Conservation (phyloP, 2,113 vertebrate genomes). For the Acanthochromis polyacanthus region DNA sequence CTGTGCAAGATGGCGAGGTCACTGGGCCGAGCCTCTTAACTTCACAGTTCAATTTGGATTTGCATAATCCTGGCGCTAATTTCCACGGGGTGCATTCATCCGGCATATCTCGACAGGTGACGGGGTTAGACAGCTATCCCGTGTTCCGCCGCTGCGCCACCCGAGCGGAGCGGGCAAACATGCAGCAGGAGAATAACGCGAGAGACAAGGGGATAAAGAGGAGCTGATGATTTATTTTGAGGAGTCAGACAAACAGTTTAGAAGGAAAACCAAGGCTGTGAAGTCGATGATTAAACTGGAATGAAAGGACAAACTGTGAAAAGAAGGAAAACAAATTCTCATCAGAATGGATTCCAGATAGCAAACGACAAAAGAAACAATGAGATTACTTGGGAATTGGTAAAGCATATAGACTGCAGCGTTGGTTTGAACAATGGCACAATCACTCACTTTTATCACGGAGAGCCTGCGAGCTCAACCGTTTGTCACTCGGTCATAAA, state of each 20-base stretch:
- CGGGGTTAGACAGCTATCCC: slow-evolving; percentile 66
- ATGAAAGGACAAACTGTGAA: background rate
- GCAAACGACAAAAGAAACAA: slow-evolving; percentile 4
- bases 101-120: slow-evolving; percentile 73
- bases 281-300: slow-evolving; percentile 12
- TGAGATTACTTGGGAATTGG: slow-evolving; percentile 5
- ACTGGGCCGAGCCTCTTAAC: slow-evolving; percentile 75
- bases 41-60: slow-evolving; percentile 82
- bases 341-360: background rate
- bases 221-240: slow-evolving; percentile 3
- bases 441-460: slow-evolving; percentile 13
- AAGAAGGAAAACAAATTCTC: slow-evolving; percentile 1
- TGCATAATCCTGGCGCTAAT: slow-evolving; percentile 81
- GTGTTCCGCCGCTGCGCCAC: slow-evolving; percentile 51
- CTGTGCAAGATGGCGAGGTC: slow-evolving; percentile 71
- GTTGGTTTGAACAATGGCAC: background rate
- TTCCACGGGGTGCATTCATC: slow-evolving; percentile 67
- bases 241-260: background rate
- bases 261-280: background rate
- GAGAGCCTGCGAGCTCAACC: background rate
- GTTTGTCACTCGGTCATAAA: slow-evolving; percentile 7
- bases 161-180: slow-evolving; percentile 37
- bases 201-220: slow-evolving; percentile 23
- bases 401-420: background rate
- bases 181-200: background rate